Base-by-base conservation (phyloP, 1,140 invertebrate genomes). In the Euura lappo region DNA sequence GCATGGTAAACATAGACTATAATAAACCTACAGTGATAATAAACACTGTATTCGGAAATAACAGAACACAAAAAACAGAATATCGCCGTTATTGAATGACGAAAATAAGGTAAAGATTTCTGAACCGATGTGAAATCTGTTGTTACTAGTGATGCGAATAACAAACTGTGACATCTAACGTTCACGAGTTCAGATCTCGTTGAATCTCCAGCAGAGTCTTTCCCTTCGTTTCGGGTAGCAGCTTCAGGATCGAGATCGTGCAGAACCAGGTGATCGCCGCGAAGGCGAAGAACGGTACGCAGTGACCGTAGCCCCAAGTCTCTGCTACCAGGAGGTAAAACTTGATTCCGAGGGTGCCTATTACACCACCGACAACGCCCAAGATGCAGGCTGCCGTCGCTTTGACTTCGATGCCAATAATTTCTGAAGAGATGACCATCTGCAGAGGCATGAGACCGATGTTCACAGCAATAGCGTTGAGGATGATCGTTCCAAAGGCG, bases 141-240 rank as follows among this genome's bases (percentile, higher is more conserved):
- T 28, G 28, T 28, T 28, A 28, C 28, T 28, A 28, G 28, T 28
- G 28, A 28, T 28, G 28, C 28, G 28, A 28, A 28, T 28, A 28
- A 28, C 28, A 28, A 28, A 28, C 28, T 28, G 28, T 28, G 28
- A 28, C 28, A 0, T 28, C 28, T 28, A 28, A 28, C 28, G 28
- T 28, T 28, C 28, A 28, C 28, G 28, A 28, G 10, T 65, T 60
- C 60, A 80, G 68, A 7, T 76, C 44, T 71, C 68, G 72, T 68
- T 81, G 80, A 60, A 82, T 82, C 70, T 83, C 51, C 10, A 73
- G 90, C 70, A 95, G 90, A 4, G 92, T 92, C 82, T 93, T 94
- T 44, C 93, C 93, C 84, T 95, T 95, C 0, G 94, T 96, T 87
- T 96, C 94, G 0, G 94, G 93, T 43, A 94, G 87, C 64, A 92